phyloP scores from a whole-genome alignment of 2,888 invertebrate genomes.

The Drosophila percnosoma region DNA sequence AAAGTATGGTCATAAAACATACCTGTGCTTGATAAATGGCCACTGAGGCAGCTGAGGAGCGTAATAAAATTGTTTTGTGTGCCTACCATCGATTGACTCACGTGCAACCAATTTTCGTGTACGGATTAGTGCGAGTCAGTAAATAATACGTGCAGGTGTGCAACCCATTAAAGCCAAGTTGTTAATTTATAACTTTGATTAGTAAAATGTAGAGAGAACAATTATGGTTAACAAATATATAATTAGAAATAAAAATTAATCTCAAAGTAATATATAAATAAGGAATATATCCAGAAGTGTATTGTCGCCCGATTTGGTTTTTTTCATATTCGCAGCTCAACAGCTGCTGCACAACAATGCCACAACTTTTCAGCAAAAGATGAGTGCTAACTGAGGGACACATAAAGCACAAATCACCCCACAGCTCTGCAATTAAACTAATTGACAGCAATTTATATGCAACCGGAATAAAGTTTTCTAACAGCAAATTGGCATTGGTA shows the following conservation, averaged over 20 bases:
- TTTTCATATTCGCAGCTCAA: background rate
- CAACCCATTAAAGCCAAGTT: background rate
- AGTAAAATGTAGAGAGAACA: background rate
- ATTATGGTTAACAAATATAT: background rate
- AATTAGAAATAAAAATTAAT: background rate
- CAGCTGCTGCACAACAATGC: background rate
- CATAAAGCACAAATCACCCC: constrained; percentile 21
- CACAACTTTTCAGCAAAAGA: background rate
- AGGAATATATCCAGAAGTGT: background rate
- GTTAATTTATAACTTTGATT: background rate
- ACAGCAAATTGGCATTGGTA: constrained; percentile 29
- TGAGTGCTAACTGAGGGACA: background rate
- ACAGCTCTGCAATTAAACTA: constrained; percentile 49
- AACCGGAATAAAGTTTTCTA: constrained; percentile 26
- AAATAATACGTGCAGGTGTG: background rate
- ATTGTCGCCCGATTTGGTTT: background rate
- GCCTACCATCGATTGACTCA: background rate
- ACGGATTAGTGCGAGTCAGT: background rate
- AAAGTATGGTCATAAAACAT: constrained; percentile 25
- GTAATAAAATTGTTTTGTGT: constrained; percentile 2
- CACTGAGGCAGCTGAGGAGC: background rate
- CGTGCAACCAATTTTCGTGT: background rate
- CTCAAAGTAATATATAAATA: background rate
- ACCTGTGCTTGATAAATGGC: constrained; percentile 16
- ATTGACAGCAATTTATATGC: constrained; percentile 53